These are phyloP conservation scores for Psilopsiagon aurifrons DNA, from an alignment of 2,113 vertebrate genomes.

Conservation along the genomic window DNA sequence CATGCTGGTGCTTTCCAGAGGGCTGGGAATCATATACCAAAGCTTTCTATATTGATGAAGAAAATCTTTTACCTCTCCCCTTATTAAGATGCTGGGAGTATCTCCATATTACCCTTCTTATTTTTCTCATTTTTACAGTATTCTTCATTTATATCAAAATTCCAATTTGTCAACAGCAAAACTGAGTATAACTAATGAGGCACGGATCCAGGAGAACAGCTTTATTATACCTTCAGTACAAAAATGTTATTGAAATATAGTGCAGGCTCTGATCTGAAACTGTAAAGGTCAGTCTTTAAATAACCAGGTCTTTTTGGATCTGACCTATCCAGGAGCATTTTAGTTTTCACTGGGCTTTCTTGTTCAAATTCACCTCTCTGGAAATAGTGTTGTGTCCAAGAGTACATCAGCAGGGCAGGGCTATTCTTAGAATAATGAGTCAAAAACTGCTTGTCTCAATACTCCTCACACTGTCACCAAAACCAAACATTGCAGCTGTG, in stretches of 20 bases:
- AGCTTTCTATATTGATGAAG: not conserved
- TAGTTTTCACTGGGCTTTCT: conserved; percentile 7
- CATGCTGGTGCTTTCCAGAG: not conserved
- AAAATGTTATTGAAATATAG: conserved; percentile 22
- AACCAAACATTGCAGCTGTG: conserved; percentile 56
- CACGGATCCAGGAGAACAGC: not conserved
- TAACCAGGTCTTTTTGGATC: conserved; percentile 12
- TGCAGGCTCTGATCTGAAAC: not conserved
- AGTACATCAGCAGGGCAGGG: conserved; percentile 43
- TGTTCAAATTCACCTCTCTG: conserved; percentile 1
- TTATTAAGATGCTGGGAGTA: not conserved
- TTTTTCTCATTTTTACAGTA: not conserved
- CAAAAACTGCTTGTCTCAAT: conserved; percentile 65
- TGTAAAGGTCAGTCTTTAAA: conserved; percentile 64
- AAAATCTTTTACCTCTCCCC: not conserved
- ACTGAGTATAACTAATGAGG: not conserved
- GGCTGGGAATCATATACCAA: not conserved
- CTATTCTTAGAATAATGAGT: conserved; percentile 61
- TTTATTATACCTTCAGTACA: not conserved
- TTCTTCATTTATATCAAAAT: not conserved
- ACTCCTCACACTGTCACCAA: conserved; percentile 67
- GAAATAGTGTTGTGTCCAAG: conserved; percentile 10
- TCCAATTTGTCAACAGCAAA: conserved; percentile 10
- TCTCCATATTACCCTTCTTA: not conserved
- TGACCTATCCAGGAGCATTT: not conserved